Evolutionary conservation across 35 echinoderm and acorn worm species (phyloP).

Genomic region (Hemicentrotus pulcherrimus): DNA sequence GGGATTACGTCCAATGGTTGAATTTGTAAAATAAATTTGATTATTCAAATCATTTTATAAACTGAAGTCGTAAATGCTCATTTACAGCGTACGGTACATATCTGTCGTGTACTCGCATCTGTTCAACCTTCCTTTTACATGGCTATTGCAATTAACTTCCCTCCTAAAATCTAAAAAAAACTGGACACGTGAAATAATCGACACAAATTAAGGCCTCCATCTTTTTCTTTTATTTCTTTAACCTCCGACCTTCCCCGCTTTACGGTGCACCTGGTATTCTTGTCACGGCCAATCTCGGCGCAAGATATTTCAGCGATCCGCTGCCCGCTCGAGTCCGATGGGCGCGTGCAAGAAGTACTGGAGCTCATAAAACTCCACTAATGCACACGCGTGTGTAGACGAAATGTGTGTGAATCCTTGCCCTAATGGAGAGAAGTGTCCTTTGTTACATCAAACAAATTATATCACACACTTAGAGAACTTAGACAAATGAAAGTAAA

Average conservation of each 20-base stretch:
- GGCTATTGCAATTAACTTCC: background rate
- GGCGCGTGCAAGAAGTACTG: background rate
- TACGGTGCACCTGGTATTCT: background rate
- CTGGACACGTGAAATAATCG: slow-evolving; percentile 2
- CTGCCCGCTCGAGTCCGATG: background rate
- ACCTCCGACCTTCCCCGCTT: background rate
- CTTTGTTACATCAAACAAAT: background rate
- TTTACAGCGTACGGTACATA: background rate
- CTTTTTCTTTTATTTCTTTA: background rate
- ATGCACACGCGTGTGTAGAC: background rate
- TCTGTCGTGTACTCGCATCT: background rate
- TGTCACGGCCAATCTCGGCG: background rate
- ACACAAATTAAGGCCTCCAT: slow-evolving; percentile 2
- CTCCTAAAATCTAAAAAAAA: background rate
- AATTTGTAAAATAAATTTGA: background rate
- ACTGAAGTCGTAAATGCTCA: background rate
- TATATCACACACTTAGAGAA: background rate
- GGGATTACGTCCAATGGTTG: background rate
- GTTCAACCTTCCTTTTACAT: background rate
- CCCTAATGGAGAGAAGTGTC: background rate
- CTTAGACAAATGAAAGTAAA: background rate
- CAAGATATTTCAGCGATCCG: background rate
- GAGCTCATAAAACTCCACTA: background rate
- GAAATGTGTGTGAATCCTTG: background rate
- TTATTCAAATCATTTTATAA: background rate